Percentiles rank a stretch among this genome's conserved stretches.
Conservation (phyloP, 2,888 invertebrate genomes). For the Nymphalis c-album region DNA sequence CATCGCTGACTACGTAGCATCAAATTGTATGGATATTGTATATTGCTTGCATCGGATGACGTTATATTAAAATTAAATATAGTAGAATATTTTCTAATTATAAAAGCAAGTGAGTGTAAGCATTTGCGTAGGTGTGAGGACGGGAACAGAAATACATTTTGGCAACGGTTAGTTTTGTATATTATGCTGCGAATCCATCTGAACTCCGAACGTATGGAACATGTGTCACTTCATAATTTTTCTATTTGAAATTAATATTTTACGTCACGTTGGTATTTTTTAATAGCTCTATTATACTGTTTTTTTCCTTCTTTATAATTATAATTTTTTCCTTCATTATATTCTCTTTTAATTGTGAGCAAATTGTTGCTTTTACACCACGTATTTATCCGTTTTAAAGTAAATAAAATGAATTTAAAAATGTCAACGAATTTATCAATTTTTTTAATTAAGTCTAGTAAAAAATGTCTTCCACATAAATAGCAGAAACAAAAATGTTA, state of each 20-base stretch:
- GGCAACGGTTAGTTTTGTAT: constrained; percentile 55
- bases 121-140: constrained; percentile 74
- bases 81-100: constrained; percentile 74
- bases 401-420: too few relatives aligned
- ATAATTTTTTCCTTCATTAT: too few relatives aligned
- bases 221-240: constrained; percentile 23
- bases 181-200: constrained; percentile 21
- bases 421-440: too few relatives aligned
- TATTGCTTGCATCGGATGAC: constrained; percentile 20
- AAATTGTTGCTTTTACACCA: not conserved
- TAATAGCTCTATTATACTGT: not conserved
- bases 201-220: constrained; percentile 14
- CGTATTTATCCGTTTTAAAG: not conserved
- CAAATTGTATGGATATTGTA: constrained; percentile 15
- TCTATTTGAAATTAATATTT: constrained; percentile 19
- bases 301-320: too few relatives aligned
- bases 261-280: not conserved
- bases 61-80: constrained; percentile 8
- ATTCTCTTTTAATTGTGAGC: not conserved
- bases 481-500: not conserved
- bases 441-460: too few relatives aligned
- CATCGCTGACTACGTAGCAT: constrained; percentile 4
- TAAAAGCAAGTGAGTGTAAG: constrained; percentile 77
- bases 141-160: constrained; percentile 70
- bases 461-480: not conserved